Evolutionary conservation across 2,797 vertebrate genomes (phyloP).

Genomic region (Cyprinodon diabolis): DNA sequence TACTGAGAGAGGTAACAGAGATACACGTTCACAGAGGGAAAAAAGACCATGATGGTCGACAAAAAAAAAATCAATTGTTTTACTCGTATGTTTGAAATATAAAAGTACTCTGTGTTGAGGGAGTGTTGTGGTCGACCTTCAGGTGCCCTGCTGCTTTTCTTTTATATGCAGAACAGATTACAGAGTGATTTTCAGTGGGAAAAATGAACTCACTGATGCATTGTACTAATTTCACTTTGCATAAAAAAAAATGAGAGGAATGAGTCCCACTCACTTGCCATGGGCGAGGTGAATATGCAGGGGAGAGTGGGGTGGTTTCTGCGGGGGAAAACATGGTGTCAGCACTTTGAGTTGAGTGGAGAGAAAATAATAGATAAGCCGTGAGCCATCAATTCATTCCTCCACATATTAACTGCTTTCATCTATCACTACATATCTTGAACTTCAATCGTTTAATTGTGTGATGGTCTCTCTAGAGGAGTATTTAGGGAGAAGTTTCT

Average conservation of each 20-base stretch:
- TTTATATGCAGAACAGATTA: constrained; percentile 67
- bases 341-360: constrained; percentile 74
- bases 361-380: constrained; percentile 65
- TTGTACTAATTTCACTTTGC: constrained; percentile 76
- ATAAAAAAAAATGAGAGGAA: constrained; percentile 66
- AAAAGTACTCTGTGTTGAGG: constrained; percentile 39
- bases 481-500: constrained; percentile 7
- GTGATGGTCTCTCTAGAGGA: constrained; percentile 9
- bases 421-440: constrained; percentile 27
- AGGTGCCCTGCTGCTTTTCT: constrained; percentile 58
- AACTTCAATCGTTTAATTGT: constrained; percentile 29
- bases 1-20: constrained; percentile 18
- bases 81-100: constrained; percentile 54
- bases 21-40: constrained; percentile 19
- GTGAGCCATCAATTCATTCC: constrained; percentile 66
- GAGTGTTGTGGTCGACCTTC: constrained; percentile 66
- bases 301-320: constrained; percentile 2
- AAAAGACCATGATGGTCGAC: constrained; percentile 25
- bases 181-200: constrained; percentile 60
- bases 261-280: constrained; percentile 51
- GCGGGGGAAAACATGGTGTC: constrained; percentile 53
- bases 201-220: constrained; percentile 74
- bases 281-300: constrained; percentile 36
- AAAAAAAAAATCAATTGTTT: constrained; percentile 56
- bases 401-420: constrained; percentile 54